phyloP scores from a whole-genome alignment of 2,113 vertebrate genomes.

The Athene cunicularia region DNA sequence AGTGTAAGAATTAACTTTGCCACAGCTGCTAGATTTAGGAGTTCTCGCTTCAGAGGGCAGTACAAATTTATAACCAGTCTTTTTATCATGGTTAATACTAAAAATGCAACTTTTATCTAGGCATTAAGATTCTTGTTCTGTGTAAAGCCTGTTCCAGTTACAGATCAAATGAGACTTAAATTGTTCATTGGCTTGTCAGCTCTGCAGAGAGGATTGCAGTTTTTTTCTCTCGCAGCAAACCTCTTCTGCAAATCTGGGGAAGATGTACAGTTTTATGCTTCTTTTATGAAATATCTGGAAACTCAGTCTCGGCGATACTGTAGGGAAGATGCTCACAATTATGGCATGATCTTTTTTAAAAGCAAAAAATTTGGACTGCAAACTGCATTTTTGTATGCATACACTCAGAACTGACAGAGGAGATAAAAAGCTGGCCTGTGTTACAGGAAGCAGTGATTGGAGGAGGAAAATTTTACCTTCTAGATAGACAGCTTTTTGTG shows the following conservation, averaged over 20 bases:
- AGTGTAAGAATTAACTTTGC: not conserved
- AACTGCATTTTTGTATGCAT: not conserved
- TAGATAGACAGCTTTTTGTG: not conserved
- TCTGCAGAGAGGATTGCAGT: not conserved
- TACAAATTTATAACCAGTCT: not conserved
- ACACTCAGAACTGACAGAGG: not conserved
- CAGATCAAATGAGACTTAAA: slow-evolving; percentile 9
- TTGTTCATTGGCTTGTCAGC: not conserved
- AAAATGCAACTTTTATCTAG: not conserved
- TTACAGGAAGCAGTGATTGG: not conserved
- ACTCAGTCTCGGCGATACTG: not conserved
- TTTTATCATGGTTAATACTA: not conserved
- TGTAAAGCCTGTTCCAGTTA: slow-evolving; percentile 14
- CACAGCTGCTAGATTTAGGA: slow-evolving; percentile 1
- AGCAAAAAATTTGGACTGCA: not conserved
- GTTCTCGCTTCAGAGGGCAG: slow-evolving; percentile 13
- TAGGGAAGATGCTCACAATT: not conserved
- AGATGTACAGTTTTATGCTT: not conserved
- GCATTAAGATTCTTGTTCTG: not conserved
- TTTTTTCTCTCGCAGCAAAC: not conserved
- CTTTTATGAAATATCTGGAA: not conserved
- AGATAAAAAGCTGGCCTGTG: not conserved
- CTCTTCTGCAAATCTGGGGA: not conserved
- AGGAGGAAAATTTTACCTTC: not conserved
- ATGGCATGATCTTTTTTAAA: not conserved